Evolutionary conservation across 2,888 invertebrate species (phyloP), one percentile per base, ranked within the genome.

Genomic region (Hirudinaria manillensis): DNA sequence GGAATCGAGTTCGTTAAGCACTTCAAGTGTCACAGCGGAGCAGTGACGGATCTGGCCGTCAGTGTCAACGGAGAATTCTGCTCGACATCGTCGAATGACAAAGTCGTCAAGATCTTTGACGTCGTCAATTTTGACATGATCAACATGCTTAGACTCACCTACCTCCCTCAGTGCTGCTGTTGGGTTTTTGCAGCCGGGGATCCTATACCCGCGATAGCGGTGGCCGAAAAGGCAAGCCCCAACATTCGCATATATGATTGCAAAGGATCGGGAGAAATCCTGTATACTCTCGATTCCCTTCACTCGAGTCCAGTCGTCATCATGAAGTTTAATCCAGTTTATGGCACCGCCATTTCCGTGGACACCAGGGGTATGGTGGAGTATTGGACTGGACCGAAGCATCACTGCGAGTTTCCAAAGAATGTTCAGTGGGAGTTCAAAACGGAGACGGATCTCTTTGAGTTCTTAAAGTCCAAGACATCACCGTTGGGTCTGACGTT

Each of bases 1-100:
- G 93, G 95, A 19, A 93, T 99, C 81, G 99, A 99, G 85, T 99
- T 99, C 88, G 98, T 99, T 0, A 99, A 99, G 85, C 98, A 98
- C 86, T 99, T 97, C 85, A 89, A 97, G 55, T 92, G 93, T 80
- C 98, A 99, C 87, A 87, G 97, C 75, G 87, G 86, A 70, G 89
- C 91, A 0, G 91, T 99, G 75, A 90, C 91, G 74, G 91, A 92
- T 76, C 88, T 98, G 77, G 89, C 92, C 0, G 89, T 90, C 4
- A 98, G 97, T 85, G 89, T 88, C 75, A 92, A 92, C 75, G 99
- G 98, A 0, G 90, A 92, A 1, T 87, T 97, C 55, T 88, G 96
- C n/a, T 93, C 93, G 81, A 95, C 97, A 0, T 90, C 94, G 0
- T 94, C 97, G 0, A 88, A 90, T 38, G 99, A 85, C 86, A 93